Base-by-base conservation (phyloP, 2,888 invertebrate species). In the Hemicrepidius hirtus region DNA sequence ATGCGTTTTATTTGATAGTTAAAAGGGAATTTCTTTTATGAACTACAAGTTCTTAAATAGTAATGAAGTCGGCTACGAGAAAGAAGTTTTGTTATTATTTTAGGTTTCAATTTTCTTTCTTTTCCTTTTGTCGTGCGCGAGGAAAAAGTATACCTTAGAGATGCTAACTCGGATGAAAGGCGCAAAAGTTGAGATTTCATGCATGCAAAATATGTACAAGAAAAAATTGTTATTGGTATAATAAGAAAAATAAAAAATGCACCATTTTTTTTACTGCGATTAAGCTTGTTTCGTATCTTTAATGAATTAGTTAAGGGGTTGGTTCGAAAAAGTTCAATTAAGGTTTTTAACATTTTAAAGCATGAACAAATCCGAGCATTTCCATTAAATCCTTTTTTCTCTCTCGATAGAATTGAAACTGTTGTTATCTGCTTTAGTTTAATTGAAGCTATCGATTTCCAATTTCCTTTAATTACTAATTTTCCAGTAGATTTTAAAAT, bases 81-180 rank as follows among this genome's bases (percentile, higher is more conserved):
- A 18, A 44, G 9, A 18, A 44, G 9, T 44, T 44, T 6, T 44
- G 16, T 44, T 44, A 16, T 44, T 44, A 4, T 7, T 44, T 44
- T 44, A 18, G 16, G 6, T 44, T 18, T 44, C 44, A 44, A 44
- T 44, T 44, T 44, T 44, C 44, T 16, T 16, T 13, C 16, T 44
- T 16, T n/a, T 18, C 18, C 4, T 18, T 9, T 6, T 16, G 44
- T 44, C 44, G 13, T 18, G 3, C 5, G 13, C 41, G 13, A 5
- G 18, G 16, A 44, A n/a, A 40, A 40, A 40, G 44, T 44, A 44
- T 44, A 16, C 44, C 44, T 44, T 44, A 18, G 44, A 44, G 44
- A 44, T 44, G 16, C 3, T 9, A 16, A 40, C n/a, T n/a, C n/a
- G 4, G 13, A 40, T 40, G 13, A 13, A 40, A 37, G 18, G 18